Conservation (phyloP, 2,888 invertebrate species). For the Athripsodes cinereus region DNA sequence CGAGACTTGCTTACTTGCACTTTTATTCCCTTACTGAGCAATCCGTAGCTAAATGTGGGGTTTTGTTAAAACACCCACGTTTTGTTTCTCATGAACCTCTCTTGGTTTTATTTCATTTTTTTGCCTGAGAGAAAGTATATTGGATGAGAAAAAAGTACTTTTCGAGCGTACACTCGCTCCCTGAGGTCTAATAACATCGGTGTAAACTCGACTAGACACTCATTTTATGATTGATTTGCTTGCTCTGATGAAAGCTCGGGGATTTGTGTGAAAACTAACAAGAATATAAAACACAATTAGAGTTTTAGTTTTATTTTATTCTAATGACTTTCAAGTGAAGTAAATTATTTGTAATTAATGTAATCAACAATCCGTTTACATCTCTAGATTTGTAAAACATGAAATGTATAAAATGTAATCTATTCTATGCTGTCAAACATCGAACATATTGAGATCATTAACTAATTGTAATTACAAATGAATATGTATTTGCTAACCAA, state of each 20-base stretch:
- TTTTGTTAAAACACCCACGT: slow-evolving; percentile 22
- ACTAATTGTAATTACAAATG: too few species aligned
- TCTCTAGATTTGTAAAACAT: too few species aligned
- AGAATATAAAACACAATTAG: not conserved
- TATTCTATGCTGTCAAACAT: too few species aligned
- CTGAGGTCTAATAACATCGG: not conserved
- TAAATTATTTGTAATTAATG: not conserved
- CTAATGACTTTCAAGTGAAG: not conserved
- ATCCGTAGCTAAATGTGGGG: slow-evolving; percentile 8
- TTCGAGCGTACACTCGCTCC: not conserved
- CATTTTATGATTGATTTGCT: not conserved
- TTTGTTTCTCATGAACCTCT: slow-evolving; percentile 8
- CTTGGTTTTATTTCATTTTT: not conserved
- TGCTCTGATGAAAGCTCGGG: not conserved
- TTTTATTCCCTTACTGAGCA: slow-evolving; percentile 20
- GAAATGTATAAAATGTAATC: too few species aligned
- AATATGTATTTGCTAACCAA: too few species aligned
- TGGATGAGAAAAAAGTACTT: not conserved
- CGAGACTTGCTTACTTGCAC: slow-evolving; percentile 24
- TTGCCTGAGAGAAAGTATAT: slow-evolving; percentile 5
- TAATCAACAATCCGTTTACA: not conserved
- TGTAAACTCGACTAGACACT: not conserved
- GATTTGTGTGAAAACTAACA: not conserved
- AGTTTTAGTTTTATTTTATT: not conserved
- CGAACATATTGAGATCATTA: too few species aligned